Conservation (phyloP, 1,140 invertebrate genomes). For the Drosophila ogumai region DNA sequence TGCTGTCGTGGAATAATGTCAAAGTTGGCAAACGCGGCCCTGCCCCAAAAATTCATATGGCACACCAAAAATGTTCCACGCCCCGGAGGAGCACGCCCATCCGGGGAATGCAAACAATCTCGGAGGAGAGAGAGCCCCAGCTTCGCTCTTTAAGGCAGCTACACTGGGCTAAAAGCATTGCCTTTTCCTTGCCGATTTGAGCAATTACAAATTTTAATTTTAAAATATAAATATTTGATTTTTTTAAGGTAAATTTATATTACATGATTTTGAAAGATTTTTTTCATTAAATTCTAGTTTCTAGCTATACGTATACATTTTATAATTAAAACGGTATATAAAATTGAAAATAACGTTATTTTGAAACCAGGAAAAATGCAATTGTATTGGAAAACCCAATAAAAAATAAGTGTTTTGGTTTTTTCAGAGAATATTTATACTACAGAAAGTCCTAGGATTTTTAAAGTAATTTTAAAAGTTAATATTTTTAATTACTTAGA, state of each 20-base stretch:
- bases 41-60: slow-evolving; percentile 58
- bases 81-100: slow-evolving; percentile 5
- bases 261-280: too few species aligned
- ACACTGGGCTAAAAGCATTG: background rate
- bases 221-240: too few species aligned
- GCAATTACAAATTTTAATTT: too few species aligned
- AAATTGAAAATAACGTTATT: background rate
- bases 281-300: too few species aligned
- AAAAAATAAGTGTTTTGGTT: too few species aligned
- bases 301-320: background rate
- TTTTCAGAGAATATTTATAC: too few species aligned
- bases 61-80: slow-evolving; percentile 55
- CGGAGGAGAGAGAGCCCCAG: background rate
- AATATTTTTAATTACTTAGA: too few species aligned
- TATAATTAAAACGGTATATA: background rate
- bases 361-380: background rate
- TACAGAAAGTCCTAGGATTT: too few species aligned
- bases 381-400: background rate
- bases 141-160: background rate
- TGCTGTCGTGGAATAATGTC: slow-evolving; percentile 18
- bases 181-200: background rate
- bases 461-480: too few species aligned
- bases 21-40: slow-evolving; percentile 5
- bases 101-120: slow-evolving; percentile 18
- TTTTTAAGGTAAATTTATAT: too few species aligned